Conservation (phyloP, 2,113 vertebrate genomes). For the Rhagologus leucostigma region DNA sequence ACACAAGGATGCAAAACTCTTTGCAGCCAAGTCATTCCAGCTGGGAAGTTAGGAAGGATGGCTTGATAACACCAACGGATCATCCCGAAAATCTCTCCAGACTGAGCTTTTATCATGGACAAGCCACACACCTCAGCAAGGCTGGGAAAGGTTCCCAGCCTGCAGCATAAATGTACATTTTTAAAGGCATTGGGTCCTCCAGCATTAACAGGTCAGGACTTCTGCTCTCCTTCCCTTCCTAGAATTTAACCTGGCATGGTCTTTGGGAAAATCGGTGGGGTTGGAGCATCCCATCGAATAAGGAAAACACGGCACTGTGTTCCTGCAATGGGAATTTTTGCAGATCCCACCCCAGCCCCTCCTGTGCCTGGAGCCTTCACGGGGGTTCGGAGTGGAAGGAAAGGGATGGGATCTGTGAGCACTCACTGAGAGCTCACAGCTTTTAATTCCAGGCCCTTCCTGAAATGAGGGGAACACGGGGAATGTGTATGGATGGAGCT, state of each 20-base stretch:
- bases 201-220: background rate
- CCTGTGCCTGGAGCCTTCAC: background rate
- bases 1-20: background rate
- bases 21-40: background rate
- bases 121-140: background rate
- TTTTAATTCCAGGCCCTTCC: background rate
- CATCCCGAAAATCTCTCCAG: background rate
- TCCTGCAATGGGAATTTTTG: background rate
- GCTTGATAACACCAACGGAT: background rate
- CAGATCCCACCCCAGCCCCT: background rate
- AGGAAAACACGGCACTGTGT: rapidly evolving
- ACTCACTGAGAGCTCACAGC: background rate
- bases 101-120: background rate
- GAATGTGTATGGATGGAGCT: background rate
- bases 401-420: background rate
- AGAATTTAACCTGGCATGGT: background rate
- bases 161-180: background rate
- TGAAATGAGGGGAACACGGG: background rate
- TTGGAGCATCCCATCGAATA: background rate
- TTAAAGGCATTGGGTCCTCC: background rate
- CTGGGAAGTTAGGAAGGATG: background rate
- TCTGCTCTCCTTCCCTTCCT: background rate
- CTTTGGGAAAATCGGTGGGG: background rate
- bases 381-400: background rate
- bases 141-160: background rate